Conservation (phyloP, 2,113 vertebrate species). For the Dicentrarchus labrax region DNA sequence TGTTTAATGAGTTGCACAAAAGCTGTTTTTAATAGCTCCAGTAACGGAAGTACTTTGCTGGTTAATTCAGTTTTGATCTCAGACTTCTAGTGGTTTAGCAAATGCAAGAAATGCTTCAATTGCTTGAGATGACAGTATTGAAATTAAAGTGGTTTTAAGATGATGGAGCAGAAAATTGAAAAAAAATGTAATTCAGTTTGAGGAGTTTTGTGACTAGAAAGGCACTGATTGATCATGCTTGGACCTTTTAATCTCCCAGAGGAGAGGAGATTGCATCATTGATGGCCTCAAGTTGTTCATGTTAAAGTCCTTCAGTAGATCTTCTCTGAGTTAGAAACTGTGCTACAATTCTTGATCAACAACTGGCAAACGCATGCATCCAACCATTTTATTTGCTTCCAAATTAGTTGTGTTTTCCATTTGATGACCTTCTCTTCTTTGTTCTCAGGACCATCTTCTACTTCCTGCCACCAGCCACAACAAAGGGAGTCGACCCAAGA, state of each 20-base stretch:
- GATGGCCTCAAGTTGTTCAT: neutral
- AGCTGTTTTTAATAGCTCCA: neutral
- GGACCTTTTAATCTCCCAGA: conserved; percentile 2
- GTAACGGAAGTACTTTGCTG: conserved; percentile 1
- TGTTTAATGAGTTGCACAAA: conserved; percentile 13
- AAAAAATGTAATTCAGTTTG: conserved; percentile 4
- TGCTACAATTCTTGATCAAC: neutral
- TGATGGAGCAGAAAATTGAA: neutral
- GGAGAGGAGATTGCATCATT: conserved; percentile 8
- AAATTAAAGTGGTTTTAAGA: neutral
- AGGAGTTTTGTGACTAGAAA: neutral
- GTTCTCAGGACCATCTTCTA: conserved; percentile 94
- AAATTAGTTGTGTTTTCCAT: conserved; percentile 12
- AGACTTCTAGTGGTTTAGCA: conserved; percentile 3
- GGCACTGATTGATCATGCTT: neutral
- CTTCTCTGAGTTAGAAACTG: neutral
- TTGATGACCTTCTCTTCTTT: conserved; percentile 44
- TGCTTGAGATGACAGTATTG: neutral
- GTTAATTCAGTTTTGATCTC: neutral
- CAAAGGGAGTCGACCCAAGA: conserved; percentile 96
- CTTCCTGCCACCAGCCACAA: conserved; percentile 95
- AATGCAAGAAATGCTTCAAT: neutral
- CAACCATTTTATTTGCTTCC: conserved; percentile 1
- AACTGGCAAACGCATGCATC: neutral
- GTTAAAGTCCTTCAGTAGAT: neutral